Evolutionary conservation across 2,113 vertebrate genomes (phyloP).

Genomic region (Speoplatyrhinus poulsoni): DNA sequence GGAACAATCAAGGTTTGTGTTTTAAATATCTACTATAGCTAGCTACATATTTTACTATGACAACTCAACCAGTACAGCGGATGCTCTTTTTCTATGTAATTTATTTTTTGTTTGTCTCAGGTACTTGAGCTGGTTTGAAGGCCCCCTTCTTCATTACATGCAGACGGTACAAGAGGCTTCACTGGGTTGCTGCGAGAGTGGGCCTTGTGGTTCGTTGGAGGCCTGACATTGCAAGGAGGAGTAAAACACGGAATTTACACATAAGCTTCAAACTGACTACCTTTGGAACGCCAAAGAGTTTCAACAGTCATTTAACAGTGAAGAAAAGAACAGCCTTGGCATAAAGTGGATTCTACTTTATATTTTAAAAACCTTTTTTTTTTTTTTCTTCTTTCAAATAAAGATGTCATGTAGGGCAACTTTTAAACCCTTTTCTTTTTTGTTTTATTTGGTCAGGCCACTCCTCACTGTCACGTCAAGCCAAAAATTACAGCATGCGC

Average conservation of each 20-base stretch:
- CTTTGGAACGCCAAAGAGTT: constrained; percentile 27
- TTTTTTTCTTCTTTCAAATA: constrained; percentile 48
- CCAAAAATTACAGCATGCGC: constrained; percentile 43
- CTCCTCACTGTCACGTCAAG: constrained; percentile 45
- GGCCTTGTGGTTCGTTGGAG: constrained; percentile 2
- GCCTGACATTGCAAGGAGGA: constrained; percentile 8
- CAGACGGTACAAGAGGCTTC: constrained; percentile 4
- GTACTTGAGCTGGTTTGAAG: constrained; percentile 95
- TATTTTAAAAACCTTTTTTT: constrained; percentile 45
- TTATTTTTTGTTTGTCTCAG: constrained; percentile 59
- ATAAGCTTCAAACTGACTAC: constrained; percentile 30
- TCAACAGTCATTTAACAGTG: constrained; percentile 27
- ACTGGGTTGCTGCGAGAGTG: constrained; percentile 14
- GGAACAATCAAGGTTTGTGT: constrained; percentile 98
- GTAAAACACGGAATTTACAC: constrained; percentile 26
- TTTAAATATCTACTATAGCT: background rate
- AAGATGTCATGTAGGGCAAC: constrained; percentile 51
- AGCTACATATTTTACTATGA: no score
- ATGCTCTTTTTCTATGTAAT: background rate
- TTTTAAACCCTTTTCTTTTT: constrained; percentile 29
- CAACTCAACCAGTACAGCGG: background rate
- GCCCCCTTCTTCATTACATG: constrained; percentile 18
- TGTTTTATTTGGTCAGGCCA: constrained; percentile 32
- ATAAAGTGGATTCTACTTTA: constrained; percentile 25
- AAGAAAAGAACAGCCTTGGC: constrained; percentile 18